Conservation (phyloP, 1,140 invertebrate genomes). For the Drosophila melanogaster region DNA sequence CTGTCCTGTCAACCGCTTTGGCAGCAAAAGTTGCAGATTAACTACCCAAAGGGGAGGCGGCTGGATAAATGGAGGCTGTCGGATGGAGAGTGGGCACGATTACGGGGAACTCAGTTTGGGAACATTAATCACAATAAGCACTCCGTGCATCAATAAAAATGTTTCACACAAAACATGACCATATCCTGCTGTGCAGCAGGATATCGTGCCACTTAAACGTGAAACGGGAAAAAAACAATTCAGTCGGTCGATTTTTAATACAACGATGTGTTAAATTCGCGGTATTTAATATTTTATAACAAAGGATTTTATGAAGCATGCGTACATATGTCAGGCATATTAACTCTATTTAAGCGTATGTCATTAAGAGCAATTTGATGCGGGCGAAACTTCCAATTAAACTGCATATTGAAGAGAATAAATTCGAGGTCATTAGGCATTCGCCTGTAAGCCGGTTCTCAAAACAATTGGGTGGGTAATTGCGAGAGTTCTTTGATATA, state of each 20-base stretch:
- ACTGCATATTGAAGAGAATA: background rate
- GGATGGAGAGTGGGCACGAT: background rate
- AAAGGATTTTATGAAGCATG: background rate
- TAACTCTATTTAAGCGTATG: constrained; percentile 2
- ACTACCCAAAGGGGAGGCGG: background rate
- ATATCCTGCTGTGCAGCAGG: background rate
- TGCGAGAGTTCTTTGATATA: background rate
- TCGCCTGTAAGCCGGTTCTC: background rate
- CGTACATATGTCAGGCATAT: constrained; percentile 3
- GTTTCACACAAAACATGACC: constrained; percentile 14
- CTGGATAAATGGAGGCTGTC: constrained; percentile 6
- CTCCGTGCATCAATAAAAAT: constrained; percentile 62
- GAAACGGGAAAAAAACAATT: constrained; percentile 5
- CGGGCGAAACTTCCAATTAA: constrained; percentile 1
- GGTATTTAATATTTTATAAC: constrained; percentile 25
- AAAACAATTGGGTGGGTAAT: background rate
- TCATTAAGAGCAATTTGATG: constrained; percentile 17
- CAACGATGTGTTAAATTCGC: constrained; percentile 28
- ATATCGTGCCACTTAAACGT: background rate
- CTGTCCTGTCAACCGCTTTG: constrained; percentile 11
- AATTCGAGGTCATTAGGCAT: constrained; percentile 7
- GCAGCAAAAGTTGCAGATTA: constrained; percentile 35
- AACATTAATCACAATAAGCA: constrained; percentile 53
- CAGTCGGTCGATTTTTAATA: constrained; percentile 1
- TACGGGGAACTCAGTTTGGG: background rate